Conservation (phyloP, 2,888 invertebrate species). For the Cordilura impudica region DNA sequence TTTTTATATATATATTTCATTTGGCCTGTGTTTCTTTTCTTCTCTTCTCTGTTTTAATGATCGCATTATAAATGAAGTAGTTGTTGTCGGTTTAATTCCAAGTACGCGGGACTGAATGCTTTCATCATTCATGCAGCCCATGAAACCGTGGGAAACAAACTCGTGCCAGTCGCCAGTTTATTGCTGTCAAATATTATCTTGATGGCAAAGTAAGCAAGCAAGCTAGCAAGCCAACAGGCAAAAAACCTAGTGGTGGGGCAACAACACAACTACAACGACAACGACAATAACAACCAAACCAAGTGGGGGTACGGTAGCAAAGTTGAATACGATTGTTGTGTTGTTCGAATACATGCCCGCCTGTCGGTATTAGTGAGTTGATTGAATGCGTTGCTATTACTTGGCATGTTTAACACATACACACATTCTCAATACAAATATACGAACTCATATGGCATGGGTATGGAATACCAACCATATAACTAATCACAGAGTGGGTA, state of each 20-base stretch:
- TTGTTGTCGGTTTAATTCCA: constrained; percentile 64
- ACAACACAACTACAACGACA: constrained; percentile 21
- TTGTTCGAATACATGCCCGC: constrained; percentile 16
- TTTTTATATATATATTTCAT: constrained; percentile 1
- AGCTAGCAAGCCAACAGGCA: constrained; percentile 38
- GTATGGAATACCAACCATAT: constrained; percentile 20
- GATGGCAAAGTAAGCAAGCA: constrained; percentile 70
- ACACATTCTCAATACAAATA: not conserved
- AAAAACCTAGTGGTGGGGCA: constrained; percentile 47
- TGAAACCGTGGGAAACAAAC: constrained; percentile 77
- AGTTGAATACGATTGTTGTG: constrained; percentile 27
- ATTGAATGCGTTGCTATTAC: constrained; percentile 36
- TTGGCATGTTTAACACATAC: constrained; percentile 31
- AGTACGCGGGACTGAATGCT: constrained; percentile 67
- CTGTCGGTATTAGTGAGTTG: constrained; percentile 9
- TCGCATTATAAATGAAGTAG: constrained; percentile 62
- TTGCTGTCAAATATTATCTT: constrained; percentile 77
- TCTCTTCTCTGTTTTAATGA: constrained; percentile 53
- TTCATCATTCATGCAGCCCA: constrained; percentile 69
- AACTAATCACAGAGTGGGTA: constrained; percentile 31
- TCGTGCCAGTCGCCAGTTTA: constrained; percentile 77
- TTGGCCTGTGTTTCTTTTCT: constrained; percentile 3
- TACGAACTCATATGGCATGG: constrained; percentile 26
- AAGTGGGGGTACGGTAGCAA: constrained; percentile 61
- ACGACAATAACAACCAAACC: not conserved